These are phyloP conservation scores for Tapirus indicus DNA, from an alignment of 2,797 vertebrate genomes.

Conservation along the genomic window DNA sequence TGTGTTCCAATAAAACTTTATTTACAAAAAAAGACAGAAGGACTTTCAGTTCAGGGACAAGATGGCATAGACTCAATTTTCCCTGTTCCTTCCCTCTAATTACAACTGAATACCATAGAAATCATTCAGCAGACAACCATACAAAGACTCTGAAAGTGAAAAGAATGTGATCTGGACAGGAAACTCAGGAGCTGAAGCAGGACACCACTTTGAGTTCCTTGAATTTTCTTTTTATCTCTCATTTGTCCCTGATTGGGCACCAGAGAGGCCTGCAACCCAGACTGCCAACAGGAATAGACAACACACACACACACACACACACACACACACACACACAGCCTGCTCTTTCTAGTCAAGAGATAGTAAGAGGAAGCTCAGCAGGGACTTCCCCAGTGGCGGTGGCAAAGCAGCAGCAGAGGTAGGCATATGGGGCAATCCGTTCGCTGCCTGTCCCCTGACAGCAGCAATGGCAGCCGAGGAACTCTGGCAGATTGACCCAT, in stretches of 20 bases:
- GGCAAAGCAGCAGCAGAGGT: not conserved
- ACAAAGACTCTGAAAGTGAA: not conserved
- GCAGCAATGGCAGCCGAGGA: not conserved
- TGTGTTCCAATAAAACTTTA: not conserved
- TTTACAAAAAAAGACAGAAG: not conserved
- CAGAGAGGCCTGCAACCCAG: not conserved
- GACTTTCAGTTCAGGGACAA: not conserved
- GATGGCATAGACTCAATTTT: not conserved
- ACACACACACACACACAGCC: not conserved
- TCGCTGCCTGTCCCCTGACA: not conserved
- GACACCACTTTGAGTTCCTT: not conserved
- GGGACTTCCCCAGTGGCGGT: not conserved
- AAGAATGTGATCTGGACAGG: not conserved
- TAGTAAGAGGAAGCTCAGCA: not conserved
- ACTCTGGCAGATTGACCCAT: not conserved
- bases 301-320: not conserved
- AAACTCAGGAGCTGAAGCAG: not conserved
- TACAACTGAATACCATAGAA: not conserved
- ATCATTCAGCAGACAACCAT: not conserved
- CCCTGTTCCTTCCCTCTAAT: not conserved
- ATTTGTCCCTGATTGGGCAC: not conserved
- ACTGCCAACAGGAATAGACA: not conserved
- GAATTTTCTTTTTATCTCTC: not conserved
- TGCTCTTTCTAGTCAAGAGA: not conserved
- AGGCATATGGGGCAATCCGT: not conserved